phyloP scores from a whole-genome alignment of 30 jellyfish, hydroid and myxozoan species.

The Mastigias papua region DNA sequence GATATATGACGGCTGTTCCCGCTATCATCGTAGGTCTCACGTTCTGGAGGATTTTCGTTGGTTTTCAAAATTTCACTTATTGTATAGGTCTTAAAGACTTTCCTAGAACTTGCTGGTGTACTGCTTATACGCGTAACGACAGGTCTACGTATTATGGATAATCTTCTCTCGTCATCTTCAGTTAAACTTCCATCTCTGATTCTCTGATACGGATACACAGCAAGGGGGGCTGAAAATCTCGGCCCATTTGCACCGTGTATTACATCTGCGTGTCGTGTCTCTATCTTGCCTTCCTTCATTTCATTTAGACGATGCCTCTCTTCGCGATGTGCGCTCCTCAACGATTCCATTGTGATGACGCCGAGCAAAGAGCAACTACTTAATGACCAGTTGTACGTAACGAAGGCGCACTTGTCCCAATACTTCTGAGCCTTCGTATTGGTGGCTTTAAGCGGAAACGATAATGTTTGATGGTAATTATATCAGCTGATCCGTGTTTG shows the following conservation, averaged over 20 bases:
- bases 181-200: slow-evolving; percentile 24
- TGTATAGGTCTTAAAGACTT: slow-evolving; percentile 48
- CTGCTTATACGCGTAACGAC: background rate
- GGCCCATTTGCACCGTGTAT: slow-evolving; percentile 25
- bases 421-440: slow-evolving; percentile 1
- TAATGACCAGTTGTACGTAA: background rate
- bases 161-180: slow-evolving; percentile 27
- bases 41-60: slow-evolving; percentile 12
- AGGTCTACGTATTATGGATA: slow-evolving; percentile 17
- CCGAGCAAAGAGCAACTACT: background rate
- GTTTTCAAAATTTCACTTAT: slow-evolving; percentile 63
- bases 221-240: slow-evolving; percentile 61
- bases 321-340: slow-evolving; percentile 13
- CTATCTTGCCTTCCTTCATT: background rate
- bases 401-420: slow-evolving; percentile 47
- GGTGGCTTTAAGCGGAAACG: slow-evolving; percentile 78
- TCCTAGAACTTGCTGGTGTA: slow-evolving; percentile 32
- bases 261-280: background rate
- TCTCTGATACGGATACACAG: slow-evolving; percentile 61
- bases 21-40: slow-evolving; percentile 12
- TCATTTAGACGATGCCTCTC: background rate
- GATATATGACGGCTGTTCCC: background rate
- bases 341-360: slow-evolving; percentile 2
- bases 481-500: slow-evolving; percentile 74
- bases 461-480: slow-evolving; percentile 53